Evolutionary conservation across 2,113 vertebrate genomes (phyloP).

Genomic region (Pao palembangensis): DNA sequence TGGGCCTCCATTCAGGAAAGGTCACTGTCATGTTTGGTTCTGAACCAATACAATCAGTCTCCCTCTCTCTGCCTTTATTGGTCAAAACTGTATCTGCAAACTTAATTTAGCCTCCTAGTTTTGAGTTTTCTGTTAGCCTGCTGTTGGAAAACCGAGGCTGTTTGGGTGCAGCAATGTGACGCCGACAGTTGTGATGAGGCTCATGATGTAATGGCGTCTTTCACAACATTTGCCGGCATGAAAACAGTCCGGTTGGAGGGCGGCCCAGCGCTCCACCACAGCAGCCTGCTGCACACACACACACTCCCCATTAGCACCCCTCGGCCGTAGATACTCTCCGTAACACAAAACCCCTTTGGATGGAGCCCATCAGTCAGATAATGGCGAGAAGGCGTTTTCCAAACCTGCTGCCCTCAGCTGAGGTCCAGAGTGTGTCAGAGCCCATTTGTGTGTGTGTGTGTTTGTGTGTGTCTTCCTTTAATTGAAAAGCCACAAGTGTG

Average conservation of each 20-base stretch:
- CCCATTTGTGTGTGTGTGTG: conserved; percentile 8
- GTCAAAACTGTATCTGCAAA: conserved; percentile 4
- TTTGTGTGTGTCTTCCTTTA: neutral
- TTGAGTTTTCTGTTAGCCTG: neutral
- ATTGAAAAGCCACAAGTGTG: conserved; percentile 1
- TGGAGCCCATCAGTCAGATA: conserved; percentile 28
- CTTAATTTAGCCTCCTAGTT: neutral
- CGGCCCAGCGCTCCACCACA: conserved; percentile 17
- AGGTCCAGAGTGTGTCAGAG: neutral
- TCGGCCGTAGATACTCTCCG: too few relatives aligned
- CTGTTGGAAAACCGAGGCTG: conserved; percentile 2
- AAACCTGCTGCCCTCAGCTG: conserved; percentile 28
- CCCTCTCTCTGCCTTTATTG: neutral
- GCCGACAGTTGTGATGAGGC: conserved; percentile 40
- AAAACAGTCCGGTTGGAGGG: conserved; percentile 25
- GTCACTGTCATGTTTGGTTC: conserved; percentile 58
- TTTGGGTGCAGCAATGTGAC: conserved; percentile 25
- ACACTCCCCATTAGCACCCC: conserved; percentile 20
- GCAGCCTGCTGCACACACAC: conserved; percentile 16
- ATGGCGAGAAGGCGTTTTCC: conserved; percentile 42
- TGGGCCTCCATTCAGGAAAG: conserved; percentile 54
- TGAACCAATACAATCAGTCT: conserved; percentile 40
- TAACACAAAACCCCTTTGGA: conserved; percentile 20
- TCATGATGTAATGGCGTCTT: conserved; percentile 44
- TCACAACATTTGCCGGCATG: conserved; percentile 36